These are phyloP conservation scores for Gortyna flavago DNA, from an alignment of 2,888 invertebrate genomes.

Conservation along the genomic window DNA sequence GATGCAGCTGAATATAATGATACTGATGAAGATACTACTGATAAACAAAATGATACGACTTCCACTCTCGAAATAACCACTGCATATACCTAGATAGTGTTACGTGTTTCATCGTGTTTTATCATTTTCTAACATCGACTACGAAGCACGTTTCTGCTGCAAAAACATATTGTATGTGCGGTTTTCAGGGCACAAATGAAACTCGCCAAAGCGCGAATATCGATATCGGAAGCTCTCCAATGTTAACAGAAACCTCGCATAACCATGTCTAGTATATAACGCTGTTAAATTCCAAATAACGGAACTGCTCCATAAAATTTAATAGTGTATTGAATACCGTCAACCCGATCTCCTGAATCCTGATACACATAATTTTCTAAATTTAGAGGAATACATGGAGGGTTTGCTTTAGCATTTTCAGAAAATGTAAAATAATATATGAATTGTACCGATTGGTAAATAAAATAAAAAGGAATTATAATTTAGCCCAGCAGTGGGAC, in stretches of 20 bases:
- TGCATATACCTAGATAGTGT: neutral
- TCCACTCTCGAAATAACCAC: neutral
- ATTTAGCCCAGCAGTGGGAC: too few relatives aligned
- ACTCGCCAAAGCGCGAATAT: slow-evolving; percentile 52
- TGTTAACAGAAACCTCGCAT: slow-evolving; percentile 37
- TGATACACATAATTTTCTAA: slow-evolving; percentile 31
- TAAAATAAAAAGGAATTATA: neutral
- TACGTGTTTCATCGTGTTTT: slow-evolving; percentile 16
- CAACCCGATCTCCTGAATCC: slow-evolving; percentile 11
- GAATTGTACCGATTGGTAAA: neutral
- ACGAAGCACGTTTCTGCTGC: slow-evolving; percentile 33
- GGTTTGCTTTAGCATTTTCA: neutral
- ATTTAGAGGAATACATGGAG: neutral
- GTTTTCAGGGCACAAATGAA: slow-evolving; percentile 47
- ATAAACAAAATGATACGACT: neutral
- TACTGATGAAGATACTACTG: neutral
- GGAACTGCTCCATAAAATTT: slow-evolving; percentile 50
- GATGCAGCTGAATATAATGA: too few relatives aligned
- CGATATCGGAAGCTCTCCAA: slow-evolving; percentile 43
- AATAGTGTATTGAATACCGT: slow-evolving; percentile 37
- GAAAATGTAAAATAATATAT: neutral
- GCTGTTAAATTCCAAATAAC: slow-evolving; percentile 40
- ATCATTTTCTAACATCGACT: slow-evolving; percentile 6
- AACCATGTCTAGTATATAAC: slow-evolving; percentile 31
- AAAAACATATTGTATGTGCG: slow-evolving; percentile 51